These are phyloP conservation scores for Strix uralensis DNA, from an alignment of 2,113 vertebrate genomes.

Conservation along the genomic window DNA sequence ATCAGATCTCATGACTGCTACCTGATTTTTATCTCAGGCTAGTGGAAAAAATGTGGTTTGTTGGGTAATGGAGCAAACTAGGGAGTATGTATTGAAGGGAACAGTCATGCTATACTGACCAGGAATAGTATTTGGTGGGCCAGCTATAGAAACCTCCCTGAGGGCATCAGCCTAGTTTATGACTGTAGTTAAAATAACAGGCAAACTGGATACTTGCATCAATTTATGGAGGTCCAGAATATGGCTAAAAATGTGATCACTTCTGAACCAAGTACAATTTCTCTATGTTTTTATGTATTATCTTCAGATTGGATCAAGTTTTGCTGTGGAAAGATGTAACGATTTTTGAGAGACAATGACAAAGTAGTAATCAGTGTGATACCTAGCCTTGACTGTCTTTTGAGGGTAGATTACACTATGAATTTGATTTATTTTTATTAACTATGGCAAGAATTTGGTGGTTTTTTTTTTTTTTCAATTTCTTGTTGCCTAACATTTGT, in stretches of 20 bases:
- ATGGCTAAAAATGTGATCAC: background rate
- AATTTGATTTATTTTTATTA: background rate
- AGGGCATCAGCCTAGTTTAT: constrained; percentile 10
- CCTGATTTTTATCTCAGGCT: constrained; percentile 35
- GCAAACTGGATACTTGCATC: background rate
- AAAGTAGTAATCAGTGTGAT: background rate
- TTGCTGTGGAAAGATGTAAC: background rate
- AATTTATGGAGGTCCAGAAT: background rate
- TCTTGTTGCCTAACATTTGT: background rate
- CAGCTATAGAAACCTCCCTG: background rate
- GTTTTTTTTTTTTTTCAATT: background rate
- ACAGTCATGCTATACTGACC: constrained; percentile 36
- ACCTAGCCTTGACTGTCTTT: background rate
- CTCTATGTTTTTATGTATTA: background rate
- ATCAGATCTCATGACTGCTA: constrained; percentile 5
- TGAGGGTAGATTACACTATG: background rate
- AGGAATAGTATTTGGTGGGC: background rate
- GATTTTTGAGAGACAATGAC: background rate
- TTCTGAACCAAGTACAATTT: background rate
- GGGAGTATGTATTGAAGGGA: constrained; percentile 48
- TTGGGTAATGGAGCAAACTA: constrained; percentile 54
- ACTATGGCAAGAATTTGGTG: background rate
- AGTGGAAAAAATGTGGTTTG: constrained; percentile 52
- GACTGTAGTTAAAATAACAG: constrained; percentile 13
- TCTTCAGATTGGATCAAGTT: background rate